These are phyloP conservation scores for Coryphaenoides rupestris DNA, from an alignment of 2,113 vertebrate genomes.

Conservation along the genomic window DNA sequence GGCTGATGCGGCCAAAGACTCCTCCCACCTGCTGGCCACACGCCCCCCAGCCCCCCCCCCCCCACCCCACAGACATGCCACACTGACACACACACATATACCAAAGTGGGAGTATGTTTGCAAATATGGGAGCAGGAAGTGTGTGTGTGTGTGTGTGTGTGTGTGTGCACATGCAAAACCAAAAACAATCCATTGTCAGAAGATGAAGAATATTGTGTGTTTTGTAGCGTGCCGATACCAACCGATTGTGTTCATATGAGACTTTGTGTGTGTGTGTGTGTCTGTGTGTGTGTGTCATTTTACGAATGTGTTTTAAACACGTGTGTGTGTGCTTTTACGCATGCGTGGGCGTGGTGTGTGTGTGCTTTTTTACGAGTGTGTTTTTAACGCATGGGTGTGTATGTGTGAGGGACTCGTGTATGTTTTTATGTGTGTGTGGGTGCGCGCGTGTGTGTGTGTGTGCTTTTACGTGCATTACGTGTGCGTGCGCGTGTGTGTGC, in stretches of 20 bases:
- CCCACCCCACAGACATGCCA: constrained; percentile 15
- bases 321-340: not conserved
- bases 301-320: too few relatives aligned
- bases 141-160: constrained; percentile 1
- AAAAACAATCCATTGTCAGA: not conserved
- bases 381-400: too few relatives aligned
- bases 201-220: constrained; percentile 9
- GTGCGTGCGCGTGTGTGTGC: not conserved
- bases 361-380: not conserved
- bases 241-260: constrained; percentile 17
- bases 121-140: constrained; percentile 44
- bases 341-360: not conserved
- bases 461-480: not conserved
- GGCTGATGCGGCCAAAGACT: constrained; percentile 41
- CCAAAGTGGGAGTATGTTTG: constrained; percentile 2
- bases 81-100: constrained; percentile 15
- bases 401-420: not conserved
- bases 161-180: not conserved
- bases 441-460: constrained; percentile 1
- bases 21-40: too few relatives aligned
- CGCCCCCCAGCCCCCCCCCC: too few relatives aligned
- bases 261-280: not conserved
- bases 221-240: not conserved
- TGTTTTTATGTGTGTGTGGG: not conserved
- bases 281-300: not conserved